phyloP scores from a whole-genome alignment of 2,888 invertebrate genomes.

The Endotricha flammealis region DNA sequence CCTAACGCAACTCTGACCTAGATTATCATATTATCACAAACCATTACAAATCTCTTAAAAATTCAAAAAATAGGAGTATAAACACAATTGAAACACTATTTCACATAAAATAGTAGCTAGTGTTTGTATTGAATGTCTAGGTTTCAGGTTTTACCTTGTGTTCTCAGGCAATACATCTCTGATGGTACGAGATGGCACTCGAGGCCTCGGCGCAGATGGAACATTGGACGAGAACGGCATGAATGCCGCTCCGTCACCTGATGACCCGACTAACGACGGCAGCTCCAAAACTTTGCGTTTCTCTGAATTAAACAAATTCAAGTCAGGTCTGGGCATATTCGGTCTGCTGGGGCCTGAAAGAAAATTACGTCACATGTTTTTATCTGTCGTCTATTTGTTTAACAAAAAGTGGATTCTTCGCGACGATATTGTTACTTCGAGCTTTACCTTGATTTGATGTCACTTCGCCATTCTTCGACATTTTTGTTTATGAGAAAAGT shows the following conservation, averaged over 20 bases:
- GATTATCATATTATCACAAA: no score
- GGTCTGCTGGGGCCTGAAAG: constrained; percentile 66
- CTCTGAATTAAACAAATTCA: constrained; percentile 68
- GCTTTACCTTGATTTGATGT: constrained; percentile 80
- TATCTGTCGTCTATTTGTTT: constrained; percentile 4
- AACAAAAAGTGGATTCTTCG: neutral
- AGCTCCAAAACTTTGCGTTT: constrained; percentile 79
- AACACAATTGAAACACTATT: no score
- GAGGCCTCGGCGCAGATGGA: constrained; percentile 44
- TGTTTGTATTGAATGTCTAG: no score
- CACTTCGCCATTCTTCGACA: constrained; percentile 86
- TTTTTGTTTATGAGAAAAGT: constrained; percentile 57
- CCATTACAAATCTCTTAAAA: no score
- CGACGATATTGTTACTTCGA: constrained; percentile 3
- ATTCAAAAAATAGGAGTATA: no score
- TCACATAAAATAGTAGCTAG: no score
- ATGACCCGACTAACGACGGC: constrained; percentile 73
- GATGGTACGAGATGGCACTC: constrained; percentile 61
- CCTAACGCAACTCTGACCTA: no score
- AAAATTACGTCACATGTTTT: constrained; percentile 9
- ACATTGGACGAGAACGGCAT: constrained; percentile 65
- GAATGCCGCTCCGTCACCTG: constrained; percentile 68
- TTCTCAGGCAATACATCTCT: constrained; percentile 71
- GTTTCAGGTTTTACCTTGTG: constrained; percentile 47
- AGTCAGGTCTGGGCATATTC: constrained; percentile 62